phyloP scores from a whole-genome alignment of 2,797 vertebrate species.

The Numenius phaeopus region DNA sequence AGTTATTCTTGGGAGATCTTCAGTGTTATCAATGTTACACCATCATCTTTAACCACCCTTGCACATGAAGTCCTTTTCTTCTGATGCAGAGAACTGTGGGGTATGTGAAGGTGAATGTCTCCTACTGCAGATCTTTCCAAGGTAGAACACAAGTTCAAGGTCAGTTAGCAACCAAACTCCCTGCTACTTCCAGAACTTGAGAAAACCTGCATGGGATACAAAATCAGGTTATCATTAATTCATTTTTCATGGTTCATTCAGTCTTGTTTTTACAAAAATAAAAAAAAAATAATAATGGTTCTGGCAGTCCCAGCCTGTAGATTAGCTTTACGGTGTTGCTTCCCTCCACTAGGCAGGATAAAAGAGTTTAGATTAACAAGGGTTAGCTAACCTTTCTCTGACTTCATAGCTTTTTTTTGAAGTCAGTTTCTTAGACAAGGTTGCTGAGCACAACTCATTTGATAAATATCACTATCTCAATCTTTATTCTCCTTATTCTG shows the following conservation, averaged over 20 bases:
- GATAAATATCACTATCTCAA: not conserved
- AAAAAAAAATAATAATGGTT: not conserved
- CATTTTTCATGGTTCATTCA: conserved; percentile 5
- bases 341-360: conserved; percentile 61
- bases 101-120: not conserved
- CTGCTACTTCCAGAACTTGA: not conserved
- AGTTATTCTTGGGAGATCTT: not conserved
- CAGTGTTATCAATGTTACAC: conserved; percentile 52
- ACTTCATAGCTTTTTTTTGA: conserved; percentile 46
- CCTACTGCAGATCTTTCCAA: not conserved
- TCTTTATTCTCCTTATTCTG: not conserved
- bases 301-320: conserved; percentile 45
- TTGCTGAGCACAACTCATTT: conserved; percentile 47
- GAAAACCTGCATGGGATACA: conserved; percentile 71
- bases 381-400: conserved; percentile 47
- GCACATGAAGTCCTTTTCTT: not conserved
- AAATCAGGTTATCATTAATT: conserved; percentile 49
- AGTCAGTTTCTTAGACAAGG: conserved; percentile 51
- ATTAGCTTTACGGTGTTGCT: conserved; percentile 57
- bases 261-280: not conserved
- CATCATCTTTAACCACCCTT: not conserved
- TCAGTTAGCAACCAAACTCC: not conserved
- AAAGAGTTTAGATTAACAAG: conserved; percentile 54
- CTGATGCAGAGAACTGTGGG: not conserved
- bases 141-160: not conserved